Evolutionary conservation across 2,888 invertebrate species (phyloP), one percentile per base, ranked within the genome.

Genomic region (Chirona hameri): DNA sequence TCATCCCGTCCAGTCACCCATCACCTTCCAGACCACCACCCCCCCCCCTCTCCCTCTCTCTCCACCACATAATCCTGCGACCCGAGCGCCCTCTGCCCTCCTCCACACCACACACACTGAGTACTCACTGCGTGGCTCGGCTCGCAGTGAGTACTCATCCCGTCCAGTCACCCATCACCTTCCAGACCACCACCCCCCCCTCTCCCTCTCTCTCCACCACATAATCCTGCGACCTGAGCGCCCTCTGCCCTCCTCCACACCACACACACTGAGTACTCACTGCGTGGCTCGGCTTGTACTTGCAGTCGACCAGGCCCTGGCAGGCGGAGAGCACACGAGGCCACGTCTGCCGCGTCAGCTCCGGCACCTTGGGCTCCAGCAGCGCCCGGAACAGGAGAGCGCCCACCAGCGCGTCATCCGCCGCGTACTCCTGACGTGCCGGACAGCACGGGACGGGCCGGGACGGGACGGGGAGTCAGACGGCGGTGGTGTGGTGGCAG

Each of bases 401-500:
- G 5, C 93, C 92, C 1, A 92, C 91, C 83, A 92, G 89, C 0
- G 94, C 94, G 88, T 95, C 95, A 9, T 91, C 90, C 0, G 95
- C 93, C 0, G 95, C 95, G 88, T 95, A 95, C n/a, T 90, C 88
- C 80, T 80, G 80, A 18, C 12, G 48, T 48, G 12, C 7, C 12
- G 48, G 48, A 1, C n/a, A 10, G 29, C 69, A 69, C 69, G 27
- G 65, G 9, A 24, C 57, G 57, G 57, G 24, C 4, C 12, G 21
- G 24, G 7, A 9, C 60, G 9, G 60, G n/a, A n/a, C 9, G 18
- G 18, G 12, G 60, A n/a, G 60, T 60, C 60, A 39, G 39, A 39
- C 39, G 39, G 39, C 4, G 7, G 39, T 7, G 7, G 7, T 7
- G 39, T 7, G 4, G 9, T 9, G 2, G n/a, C 24, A 60, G 24